phyloP scores from a whole-genome alignment of 2,797 vertebrate genomes.

The Psittacula echo region DNA sequence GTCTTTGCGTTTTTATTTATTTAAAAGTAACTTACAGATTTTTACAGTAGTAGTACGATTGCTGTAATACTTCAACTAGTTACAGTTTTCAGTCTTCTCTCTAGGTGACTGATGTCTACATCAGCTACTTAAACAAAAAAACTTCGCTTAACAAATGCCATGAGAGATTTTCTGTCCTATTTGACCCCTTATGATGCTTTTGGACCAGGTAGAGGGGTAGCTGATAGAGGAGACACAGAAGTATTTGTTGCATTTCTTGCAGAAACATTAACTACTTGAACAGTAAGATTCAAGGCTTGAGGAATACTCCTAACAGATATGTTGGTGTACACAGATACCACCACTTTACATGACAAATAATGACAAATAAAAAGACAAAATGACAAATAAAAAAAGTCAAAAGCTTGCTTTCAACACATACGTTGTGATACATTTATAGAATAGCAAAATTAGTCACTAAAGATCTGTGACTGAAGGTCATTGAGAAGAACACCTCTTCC shows the following conservation, averaged over 20 bases:
- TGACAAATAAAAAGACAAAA: background rate
- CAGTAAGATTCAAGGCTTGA: background rate
- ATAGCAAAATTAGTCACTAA: background rate
- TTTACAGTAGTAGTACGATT: background rate
- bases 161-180: background rate
- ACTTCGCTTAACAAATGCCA: background rate
- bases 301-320: background rate
- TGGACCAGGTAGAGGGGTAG: background rate
- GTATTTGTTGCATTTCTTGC: background rate
- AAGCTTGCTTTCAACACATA: background rate
- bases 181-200: background rate
- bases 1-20: background rate
- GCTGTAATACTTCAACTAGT: background rate
- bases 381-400: background rate
- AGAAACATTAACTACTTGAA: background rate
- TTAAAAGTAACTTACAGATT: constrained; percentile 21
- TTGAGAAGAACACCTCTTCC: background rate
- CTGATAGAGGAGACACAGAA: background rate
- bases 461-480: background rate
- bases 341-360: background rate
- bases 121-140: background rate
- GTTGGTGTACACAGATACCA: background rate
- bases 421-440: background rate
- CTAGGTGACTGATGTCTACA: background rate
- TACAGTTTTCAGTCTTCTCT: background rate